Percentiles rank a stretch among this genome's conserved stretches.
Evolutionary conservation across 2,797 vertebrate genomes (phyloP).

Genomic region (Pantherophis vulpinus): DNA sequence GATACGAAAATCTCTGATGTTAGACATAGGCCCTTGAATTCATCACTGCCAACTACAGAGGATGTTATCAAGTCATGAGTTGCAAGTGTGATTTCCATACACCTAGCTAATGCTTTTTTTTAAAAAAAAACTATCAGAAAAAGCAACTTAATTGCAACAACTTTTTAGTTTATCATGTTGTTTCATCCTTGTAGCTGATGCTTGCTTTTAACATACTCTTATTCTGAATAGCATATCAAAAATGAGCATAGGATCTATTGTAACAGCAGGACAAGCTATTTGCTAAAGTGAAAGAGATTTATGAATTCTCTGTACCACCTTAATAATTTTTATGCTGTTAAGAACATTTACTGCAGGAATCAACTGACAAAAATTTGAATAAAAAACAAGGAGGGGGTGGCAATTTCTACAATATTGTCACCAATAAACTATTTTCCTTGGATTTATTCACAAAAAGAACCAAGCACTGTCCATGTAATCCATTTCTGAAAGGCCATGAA

Average conservation of each 20-base stretch:
- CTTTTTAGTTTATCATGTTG: not conserved
- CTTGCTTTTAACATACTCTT: not conserved
- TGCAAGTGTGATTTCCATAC: slow-evolving; percentile 12
- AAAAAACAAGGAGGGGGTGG: not conserved
- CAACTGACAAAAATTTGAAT: not conserved
- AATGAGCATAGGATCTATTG: not conserved
- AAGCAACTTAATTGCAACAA: not conserved
- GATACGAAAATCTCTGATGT: slow-evolving; percentile 6
- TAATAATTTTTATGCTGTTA: not conserved
- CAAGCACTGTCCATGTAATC: not conserved
- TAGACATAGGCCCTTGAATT: slow-evolving; percentile 8
- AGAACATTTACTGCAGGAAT: not conserved
- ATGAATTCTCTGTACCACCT: not conserved
- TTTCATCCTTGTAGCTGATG: not conserved
- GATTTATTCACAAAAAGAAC: not conserved
- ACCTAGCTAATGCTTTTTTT: not conserved
- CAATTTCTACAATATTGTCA: not conserved
- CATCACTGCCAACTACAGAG: slow-evolving; percentile 19
- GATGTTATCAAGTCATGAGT: slow-evolving; percentile 11
- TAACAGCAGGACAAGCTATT: not conserved
- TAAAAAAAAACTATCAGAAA: not conserved
- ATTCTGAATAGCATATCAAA: not conserved
- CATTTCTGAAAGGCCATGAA: too few relatives aligned
- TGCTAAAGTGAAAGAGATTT: not conserved
- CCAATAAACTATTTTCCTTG: not conserved